phyloP scores from a whole-genome alignment of 2,888 invertebrate species.

The Sinohyriopsis cumingii region DNA sequence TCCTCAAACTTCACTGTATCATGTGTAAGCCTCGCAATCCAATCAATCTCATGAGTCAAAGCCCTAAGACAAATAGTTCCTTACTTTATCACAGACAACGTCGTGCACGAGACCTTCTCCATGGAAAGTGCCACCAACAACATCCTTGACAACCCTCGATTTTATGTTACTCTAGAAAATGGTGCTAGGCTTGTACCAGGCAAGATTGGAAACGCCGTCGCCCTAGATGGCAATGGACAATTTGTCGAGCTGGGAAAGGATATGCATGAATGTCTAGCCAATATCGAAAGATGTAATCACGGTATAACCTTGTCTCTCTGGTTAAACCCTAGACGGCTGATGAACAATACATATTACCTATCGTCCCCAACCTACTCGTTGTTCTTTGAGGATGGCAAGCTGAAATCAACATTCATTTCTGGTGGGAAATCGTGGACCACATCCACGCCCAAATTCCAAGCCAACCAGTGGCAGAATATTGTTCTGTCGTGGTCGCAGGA shows the following conservation, averaged over 20 bases:
- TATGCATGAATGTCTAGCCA: conserved; percentile 57
- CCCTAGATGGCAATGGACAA: conserved; percentile 55
- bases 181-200: conserved; percentile 59
- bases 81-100: conserved; percentile 50
- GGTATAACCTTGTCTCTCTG: conserved; percentile 60
- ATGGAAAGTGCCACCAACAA: conserved; percentile 60
- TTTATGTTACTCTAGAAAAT: conserved; percentile 59
- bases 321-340: conserved; percentile 52
- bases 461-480: conserved; percentile 62
- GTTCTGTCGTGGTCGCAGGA: conserved; percentile 66
- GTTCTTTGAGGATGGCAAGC: conserved; percentile 57
- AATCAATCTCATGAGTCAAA: too few species aligned
- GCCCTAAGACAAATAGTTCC: too few species aligned
- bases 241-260: conserved; percentile 61
- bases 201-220: conserved; percentile 59
- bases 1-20: too few species aligned
- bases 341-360: conserved; percentile 58
- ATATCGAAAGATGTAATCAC: conserved; percentile 56
- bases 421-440: conserved; percentile 57
- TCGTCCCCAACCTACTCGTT: conserved; percentile 63
- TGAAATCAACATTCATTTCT: conserved; percentile 55
- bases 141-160: conserved; percentile 57
- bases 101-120: conserved; percentile 65
- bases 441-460: conserved; percentile 39
- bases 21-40: too few species aligned